Base-by-base conservation (phyloP, 2,797 vertebrate genomes). In the Crenichthys baileyi region DNA sequence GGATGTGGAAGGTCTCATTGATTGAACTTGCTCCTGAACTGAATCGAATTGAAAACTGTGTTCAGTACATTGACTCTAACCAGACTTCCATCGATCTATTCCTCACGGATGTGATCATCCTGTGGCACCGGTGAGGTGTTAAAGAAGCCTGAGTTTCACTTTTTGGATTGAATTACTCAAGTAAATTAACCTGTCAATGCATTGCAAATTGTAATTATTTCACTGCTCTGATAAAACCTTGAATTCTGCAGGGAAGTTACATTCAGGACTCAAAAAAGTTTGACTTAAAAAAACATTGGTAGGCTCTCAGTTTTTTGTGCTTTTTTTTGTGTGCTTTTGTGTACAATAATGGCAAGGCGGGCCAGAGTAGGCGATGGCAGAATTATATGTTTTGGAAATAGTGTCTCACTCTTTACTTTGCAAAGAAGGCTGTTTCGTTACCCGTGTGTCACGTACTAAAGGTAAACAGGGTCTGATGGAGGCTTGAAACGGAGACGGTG, bases 301-400 rank as follows among this genome's bases (percentile, higher is more conserved):
- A 36, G 36, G 4, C 36, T 36, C 31, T 31, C 36, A 36, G 44
- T 9, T 67, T 83, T 74, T 87, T 68, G 58, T 55, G 71, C 73
- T 55, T 39, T 29, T 29, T 60, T 46, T 58, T 15, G 9, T 26
- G 41, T 41, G 80, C 79, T 84, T 76, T 82, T 60, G 72, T 36
- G 75, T 79, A 77, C 20, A 36, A 74, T 87, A 90, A 89, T 73
- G 88, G 82, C 79, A 83, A 13, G 16, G 83, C 83, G 79, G 82
- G 83, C 60, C 39, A 63, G 67, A 81, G 76, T 70, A 79, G 83
- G 76, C 80, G 78, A 75, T 74, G 55, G 78, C 63, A 75, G 81
- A 91, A 83, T 90, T 88, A 84, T 82, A 84, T 89, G 90, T 92
- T 94, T 92, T 87, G 87, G 93, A 93, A 94, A 92, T 72, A 78